phyloP scores from a whole-genome alignment of 1,140 invertebrate genomes.

The Drosophila pruinosa region DNA sequence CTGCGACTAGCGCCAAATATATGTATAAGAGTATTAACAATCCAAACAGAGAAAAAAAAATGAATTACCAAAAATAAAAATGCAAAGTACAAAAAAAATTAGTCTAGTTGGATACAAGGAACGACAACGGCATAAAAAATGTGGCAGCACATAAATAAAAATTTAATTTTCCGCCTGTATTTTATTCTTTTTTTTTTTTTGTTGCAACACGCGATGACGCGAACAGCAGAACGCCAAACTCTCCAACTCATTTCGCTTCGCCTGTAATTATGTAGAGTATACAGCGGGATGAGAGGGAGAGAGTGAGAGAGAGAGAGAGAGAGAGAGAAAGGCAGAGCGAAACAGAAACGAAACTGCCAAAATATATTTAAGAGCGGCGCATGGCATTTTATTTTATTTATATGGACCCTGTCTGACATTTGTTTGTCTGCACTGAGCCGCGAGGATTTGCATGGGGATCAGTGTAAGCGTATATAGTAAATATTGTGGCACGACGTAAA shows the following conservation, averaged over 20 bases:
- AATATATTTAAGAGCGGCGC: slow-evolving; percentile 62
- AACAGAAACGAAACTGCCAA: slow-evolving; percentile 47
- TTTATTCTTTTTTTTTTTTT: slow-evolving; percentile 24
- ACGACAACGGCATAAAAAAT: slow-evolving; percentile 63
- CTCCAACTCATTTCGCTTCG: slow-evolving; percentile 49
- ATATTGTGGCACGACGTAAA: slow-evolving; percentile 20
- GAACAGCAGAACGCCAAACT: slow-evolving; percentile 38
- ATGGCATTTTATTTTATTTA: slow-evolving; percentile 58
- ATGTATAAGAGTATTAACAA: slow-evolving; percentile 62
- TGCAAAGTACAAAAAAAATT: slow-evolving; percentile 30
- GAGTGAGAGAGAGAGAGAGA: neutral
- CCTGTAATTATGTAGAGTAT: slow-evolving; percentile 68
- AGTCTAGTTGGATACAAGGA: slow-evolving; percentile 55
- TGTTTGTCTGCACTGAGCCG: slow-evolving; percentile 39
- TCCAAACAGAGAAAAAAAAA: slow-evolving; percentile 7
- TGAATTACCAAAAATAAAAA: slow-evolving; percentile 40
- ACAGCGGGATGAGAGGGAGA: slow-evolving; percentile 1
- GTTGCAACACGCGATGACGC: slow-evolving; percentile 67
- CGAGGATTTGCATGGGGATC: slow-evolving; percentile 22
- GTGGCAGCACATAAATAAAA: slow-evolving; percentile 80
- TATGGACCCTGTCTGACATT: slow-evolving; percentile 29
- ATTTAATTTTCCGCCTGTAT: slow-evolving; percentile 62
- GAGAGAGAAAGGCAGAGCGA: slow-evolving; percentile 7
- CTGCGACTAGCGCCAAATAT: slow-evolving; percentile 58
- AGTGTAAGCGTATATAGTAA: slow-evolving; percentile 3